These are phyloP conservation scores for Lagria hirta DNA, from an alignment of 2,888 invertebrate genomes.

Conservation along the genomic window DNA sequence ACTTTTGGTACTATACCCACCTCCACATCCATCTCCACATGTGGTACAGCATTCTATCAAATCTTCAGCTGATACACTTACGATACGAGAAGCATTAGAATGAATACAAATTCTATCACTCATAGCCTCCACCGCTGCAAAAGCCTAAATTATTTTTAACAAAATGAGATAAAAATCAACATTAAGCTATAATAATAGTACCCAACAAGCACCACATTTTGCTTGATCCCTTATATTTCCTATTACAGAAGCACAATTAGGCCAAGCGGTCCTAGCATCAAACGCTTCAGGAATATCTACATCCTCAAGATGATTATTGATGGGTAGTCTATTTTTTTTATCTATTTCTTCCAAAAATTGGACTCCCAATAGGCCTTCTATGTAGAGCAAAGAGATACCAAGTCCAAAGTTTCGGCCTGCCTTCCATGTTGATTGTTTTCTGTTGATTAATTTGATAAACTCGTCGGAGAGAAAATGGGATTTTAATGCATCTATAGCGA, in stretches of 20 bases:
- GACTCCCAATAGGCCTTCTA: slow-evolving; percentile 69
- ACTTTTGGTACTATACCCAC: slow-evolving; percentile 75
- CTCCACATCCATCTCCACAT: slow-evolving; percentile 79
- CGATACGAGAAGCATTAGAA: slow-evolving; percentile 66
- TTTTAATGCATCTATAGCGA: too few relatives aligned
- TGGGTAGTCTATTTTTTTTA: slow-evolving; percentile 1
- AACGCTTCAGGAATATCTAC: slow-evolving; percentile 66
- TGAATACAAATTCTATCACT: slow-evolving; percentile 82
- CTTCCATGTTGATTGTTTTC: slow-evolving; percentile 69
- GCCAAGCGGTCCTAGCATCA: slow-evolving; percentile 78
- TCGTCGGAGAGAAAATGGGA: slow-evolving; percentile 66
- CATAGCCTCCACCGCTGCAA: slow-evolving; percentile 86
- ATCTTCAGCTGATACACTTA: slow-evolving; percentile 79
- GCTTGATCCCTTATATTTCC: slow-evolving; percentile 79
- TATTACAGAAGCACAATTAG: slow-evolving; percentile 79
- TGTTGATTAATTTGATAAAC: slow-evolving; percentile 70
- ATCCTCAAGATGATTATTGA: slow-evolving; percentile 8
- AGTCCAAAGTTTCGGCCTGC: slow-evolving; percentile 76
- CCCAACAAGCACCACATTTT: slow-evolving; percentile 89
- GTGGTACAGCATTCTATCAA: slow-evolving; percentile 73
- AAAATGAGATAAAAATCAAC: too few relatives aligned
- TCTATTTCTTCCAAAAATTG: background rate
- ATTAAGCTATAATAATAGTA: slow-evolving; percentile 38
- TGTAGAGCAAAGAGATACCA: slow-evolving; percentile 60
- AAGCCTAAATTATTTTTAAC: slow-evolving; percentile 59